Evolutionary conservation across 2,113 vertebrate genomes (phyloP).

Genomic region (Poecile atricapillus): DNA sequence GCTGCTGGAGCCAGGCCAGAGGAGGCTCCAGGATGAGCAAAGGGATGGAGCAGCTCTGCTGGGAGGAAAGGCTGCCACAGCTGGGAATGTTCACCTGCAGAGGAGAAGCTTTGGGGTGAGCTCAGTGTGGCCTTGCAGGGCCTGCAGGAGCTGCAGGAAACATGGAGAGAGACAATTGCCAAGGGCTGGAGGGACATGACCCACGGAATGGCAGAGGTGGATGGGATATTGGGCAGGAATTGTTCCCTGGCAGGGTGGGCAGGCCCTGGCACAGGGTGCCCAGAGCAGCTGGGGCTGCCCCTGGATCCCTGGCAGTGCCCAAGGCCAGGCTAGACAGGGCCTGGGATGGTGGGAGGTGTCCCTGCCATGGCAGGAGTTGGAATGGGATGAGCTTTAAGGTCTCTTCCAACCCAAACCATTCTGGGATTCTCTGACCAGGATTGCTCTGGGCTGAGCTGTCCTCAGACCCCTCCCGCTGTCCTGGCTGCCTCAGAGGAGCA

Average conservation of each 20-base stretch:
- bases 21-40: background rate
- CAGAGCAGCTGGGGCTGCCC: background rate
- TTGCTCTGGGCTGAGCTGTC: background rate
- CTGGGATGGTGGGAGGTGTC: background rate
- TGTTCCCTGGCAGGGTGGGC: background rate
- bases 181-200: background rate
- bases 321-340: background rate
- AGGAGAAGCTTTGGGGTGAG: background rate
- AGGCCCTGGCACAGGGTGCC: background rate
- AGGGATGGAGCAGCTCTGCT: background rate
- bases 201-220: background rate
- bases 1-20: background rate
- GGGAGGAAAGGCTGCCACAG: background rate
- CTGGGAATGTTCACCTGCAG: background rate
- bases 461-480: rapidly evolving
- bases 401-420: background rate
- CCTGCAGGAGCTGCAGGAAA: background rate
- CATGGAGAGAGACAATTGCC: rapidly evolving
- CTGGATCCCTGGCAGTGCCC: background rate
- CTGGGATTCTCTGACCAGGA: background rate
- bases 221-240: background rate
- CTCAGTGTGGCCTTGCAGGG: background rate
- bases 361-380: background rate
- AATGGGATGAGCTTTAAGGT: rapidly evolving
- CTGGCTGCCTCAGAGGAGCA: background rate